Evolutionary conservation across 1,140 invertebrate genomes (phyloP).

Genomic region (Eriocheir sinensis): DNA sequence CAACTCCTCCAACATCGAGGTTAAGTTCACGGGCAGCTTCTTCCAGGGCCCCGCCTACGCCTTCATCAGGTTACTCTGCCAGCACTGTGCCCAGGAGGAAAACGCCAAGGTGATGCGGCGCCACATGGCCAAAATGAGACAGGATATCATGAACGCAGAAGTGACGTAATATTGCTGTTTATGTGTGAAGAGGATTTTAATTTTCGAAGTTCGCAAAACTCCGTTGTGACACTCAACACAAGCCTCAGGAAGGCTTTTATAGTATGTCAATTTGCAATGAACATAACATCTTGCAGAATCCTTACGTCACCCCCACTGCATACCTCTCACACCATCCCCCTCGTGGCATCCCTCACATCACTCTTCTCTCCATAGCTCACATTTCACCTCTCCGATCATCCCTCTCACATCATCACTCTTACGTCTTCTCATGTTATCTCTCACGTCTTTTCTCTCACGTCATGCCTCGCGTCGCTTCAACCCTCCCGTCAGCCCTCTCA

Average conservation of each 20-base stretch:
- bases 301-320: no score
- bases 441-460: not conserved
- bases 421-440: not conserved
- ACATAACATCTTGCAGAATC: no score
- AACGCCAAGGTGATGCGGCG: not conserved
- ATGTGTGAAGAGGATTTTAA: no score
- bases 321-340: no score
- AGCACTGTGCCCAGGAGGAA: not conserved
- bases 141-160: not conserved
- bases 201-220: no score
- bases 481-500: not conserved
- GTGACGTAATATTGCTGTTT: not conserved
- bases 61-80: not conserved
- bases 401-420: not conserved
- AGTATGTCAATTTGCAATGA: no score
- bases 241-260: no score
- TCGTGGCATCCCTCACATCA: no score
- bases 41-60: not conserved
- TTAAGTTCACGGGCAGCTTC: not conserved
- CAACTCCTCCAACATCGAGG: not conserved
- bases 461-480: not conserved
- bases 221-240: no score
- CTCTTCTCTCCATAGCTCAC: no score
- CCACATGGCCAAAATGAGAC: conserved; percentile 1
- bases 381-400: not conserved